These are phyloP conservation scores for Drosophila nigrodunni DNA, from an alignment of 1,140 invertebrate genomes.

Conservation along the genomic window DNA sequence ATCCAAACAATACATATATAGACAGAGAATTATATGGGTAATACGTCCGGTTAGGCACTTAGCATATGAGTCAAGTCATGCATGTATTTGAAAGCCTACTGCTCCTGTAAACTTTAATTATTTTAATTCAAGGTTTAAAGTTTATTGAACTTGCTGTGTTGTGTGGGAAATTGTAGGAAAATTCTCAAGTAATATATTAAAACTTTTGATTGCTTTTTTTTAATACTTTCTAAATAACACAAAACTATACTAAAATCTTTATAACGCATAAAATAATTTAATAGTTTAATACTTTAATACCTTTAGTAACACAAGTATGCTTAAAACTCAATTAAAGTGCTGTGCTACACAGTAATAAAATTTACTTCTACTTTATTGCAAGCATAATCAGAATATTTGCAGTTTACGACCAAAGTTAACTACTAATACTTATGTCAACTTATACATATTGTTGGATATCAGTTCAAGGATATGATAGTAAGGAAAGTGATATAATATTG, in stretches of 20 bases:
- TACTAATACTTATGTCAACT: conserved; percentile 11
- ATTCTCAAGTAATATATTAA: no score
- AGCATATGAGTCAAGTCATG: conserved; percentile 1
- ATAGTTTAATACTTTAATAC: no score
- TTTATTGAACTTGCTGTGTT: conserved; percentile 1
- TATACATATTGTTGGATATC: not conserved
- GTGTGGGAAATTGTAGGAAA: no score
- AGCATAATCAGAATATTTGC: not conserved
- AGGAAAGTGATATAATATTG: conserved; percentile 3
- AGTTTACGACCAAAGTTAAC: conserved; percentile 25
- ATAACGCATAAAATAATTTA: no score
- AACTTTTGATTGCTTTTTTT: no score
- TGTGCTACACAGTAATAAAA: no score
- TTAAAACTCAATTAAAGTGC: no score
- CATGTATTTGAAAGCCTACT: not conserved
- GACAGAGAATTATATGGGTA: not conserved
- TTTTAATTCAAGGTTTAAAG: not conserved
- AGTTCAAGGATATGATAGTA: conserved; percentile 4
- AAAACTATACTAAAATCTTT: no score
- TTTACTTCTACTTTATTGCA: no score
- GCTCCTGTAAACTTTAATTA: conserved; percentile 2
- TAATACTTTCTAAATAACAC: no score
- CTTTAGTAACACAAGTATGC: no score
- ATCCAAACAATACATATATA: conserved; percentile 5
- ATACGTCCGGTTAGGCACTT: conserved; percentile 18